These are phyloP conservation scores for Nesospiza acunhae DNA, from an alignment of 2,113 vertebrate species.

Conservation along the genomic window DNA sequence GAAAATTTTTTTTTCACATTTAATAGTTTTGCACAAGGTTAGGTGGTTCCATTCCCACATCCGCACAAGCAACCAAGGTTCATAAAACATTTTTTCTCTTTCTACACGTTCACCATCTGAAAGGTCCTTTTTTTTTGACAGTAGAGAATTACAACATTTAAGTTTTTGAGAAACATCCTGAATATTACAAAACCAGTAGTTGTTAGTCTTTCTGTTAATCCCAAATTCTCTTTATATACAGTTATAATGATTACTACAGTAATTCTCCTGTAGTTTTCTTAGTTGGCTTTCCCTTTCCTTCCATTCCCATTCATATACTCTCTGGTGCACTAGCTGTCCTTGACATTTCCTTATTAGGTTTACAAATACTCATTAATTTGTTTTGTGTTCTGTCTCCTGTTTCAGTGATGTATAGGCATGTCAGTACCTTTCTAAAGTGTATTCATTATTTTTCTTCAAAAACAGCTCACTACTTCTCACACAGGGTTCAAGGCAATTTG, in stretches of 20 bases:
- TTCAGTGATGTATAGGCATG: constrained; percentile 67
- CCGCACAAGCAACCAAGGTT: neutral
- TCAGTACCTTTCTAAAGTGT: constrained; percentile 46
- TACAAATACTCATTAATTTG: constrained; percentile 72
- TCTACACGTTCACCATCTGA: neutral
- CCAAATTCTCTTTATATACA: neutral
- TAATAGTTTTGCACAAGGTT: neutral
- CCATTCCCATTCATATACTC: constrained; percentile 38
- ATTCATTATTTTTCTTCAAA: constrained; percentile 45
- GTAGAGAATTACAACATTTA: neutral
- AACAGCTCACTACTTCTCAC: neutral
- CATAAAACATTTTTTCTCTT: neutral
- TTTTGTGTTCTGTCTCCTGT: constrained; percentile 57
- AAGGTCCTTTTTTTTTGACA: neutral
- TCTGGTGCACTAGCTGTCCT: constrained; percentile 32
- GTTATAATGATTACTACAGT: neutral
- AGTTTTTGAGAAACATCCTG: neutral
- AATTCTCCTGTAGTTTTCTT: neutral
- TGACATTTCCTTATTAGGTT: constrained; percentile 62
- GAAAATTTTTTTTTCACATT: neutral
- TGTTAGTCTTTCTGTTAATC: neutral
- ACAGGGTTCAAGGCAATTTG: neutral
- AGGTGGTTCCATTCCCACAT: neutral
- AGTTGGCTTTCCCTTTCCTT: neutral
- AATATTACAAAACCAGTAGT: neutral